phyloP scores from a whole-genome alignment of 1,140 invertebrate genomes.

The Chionoecetes opilio region DNA sequence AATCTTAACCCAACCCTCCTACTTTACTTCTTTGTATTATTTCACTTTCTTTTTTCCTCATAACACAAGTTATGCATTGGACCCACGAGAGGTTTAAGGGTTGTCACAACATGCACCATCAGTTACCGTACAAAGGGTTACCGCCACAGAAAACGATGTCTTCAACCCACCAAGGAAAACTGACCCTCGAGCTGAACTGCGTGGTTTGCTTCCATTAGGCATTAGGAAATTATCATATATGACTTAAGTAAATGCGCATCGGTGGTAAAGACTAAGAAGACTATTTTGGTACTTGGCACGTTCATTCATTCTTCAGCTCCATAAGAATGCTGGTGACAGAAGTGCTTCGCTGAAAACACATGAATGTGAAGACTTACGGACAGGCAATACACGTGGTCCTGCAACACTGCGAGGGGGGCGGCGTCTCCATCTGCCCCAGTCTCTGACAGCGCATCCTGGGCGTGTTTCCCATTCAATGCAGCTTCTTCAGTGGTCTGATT shows the following conservation, averaged over 20 bases:
- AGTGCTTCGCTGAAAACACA: not conserved
- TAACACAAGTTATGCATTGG: no score
- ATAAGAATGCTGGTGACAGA: not conserved
- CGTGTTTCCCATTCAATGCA: not conserved
- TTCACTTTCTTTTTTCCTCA: no score
- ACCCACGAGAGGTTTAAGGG: no score
- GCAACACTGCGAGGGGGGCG: not conserved
- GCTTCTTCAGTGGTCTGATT: not conserved
- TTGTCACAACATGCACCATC: not conserved
- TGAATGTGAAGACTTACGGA: not conserved
- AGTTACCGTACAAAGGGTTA: not conserved
- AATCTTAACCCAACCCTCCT: no score
- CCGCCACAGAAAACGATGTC: not conserved
- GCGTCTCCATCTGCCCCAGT: not conserved
- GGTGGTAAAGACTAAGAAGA: not conserved
- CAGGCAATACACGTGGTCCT: slow-evolving; percentile 45
- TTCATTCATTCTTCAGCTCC: not conserved
- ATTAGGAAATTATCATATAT: not conserved
- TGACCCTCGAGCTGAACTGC: not conserved
- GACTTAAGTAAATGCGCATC: not conserved
- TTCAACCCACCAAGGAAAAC: not conserved
- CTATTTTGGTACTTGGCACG: not conserved
- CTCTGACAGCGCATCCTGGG: not conserved
- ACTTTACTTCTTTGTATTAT: no score
- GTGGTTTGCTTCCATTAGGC: no score